Evolutionary conservation across 2,797 vertebrate species (phyloP).

Genomic region (Phrynocephalus vlangalii): DNA sequence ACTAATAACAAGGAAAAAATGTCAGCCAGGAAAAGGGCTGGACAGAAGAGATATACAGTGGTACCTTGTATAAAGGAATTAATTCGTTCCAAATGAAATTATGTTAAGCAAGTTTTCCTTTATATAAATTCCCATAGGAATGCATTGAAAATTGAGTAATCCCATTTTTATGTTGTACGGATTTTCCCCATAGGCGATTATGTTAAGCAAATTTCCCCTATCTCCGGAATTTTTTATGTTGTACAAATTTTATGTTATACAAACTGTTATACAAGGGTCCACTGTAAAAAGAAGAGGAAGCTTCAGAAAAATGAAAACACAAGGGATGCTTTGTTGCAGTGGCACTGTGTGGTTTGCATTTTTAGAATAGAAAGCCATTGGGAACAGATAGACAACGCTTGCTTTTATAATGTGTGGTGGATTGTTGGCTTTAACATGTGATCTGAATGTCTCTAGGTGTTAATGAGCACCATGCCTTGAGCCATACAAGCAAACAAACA

Average conservation of each 20-base stretch:
- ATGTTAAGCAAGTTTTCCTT: too few species aligned
- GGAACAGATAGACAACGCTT: conserved; percentile 14
- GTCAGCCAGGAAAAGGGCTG: background rate
- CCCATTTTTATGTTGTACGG: too few species aligned
- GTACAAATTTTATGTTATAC: too few species aligned
- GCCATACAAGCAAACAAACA: conserved; percentile 48
- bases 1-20: background rate
- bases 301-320: background rate
- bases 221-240: too few species aligned
- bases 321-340: background rate
- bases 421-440: conserved; percentile 61
- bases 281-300: background rate
- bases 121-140: too few species aligned
- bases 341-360: background rate
- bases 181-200: too few species aligned
- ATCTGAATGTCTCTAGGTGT: conserved; percentile 49
- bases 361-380: conserved; percentile 2
- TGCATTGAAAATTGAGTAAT: too few species aligned
- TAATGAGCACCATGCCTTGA: conserved; percentile 65
- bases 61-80: too few species aligned
- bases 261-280: too few species aligned
- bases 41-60: background rate
- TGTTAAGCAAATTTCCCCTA: too few species aligned
- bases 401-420: conserved; percentile 29
- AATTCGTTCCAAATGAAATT: too few species aligned